A percentile compares a stretch with the other conserved stretches of the same genome.
phyloP scores from a whole-genome alignment of 2,113 vertebrate species.

The Symphodus melops region DNA sequence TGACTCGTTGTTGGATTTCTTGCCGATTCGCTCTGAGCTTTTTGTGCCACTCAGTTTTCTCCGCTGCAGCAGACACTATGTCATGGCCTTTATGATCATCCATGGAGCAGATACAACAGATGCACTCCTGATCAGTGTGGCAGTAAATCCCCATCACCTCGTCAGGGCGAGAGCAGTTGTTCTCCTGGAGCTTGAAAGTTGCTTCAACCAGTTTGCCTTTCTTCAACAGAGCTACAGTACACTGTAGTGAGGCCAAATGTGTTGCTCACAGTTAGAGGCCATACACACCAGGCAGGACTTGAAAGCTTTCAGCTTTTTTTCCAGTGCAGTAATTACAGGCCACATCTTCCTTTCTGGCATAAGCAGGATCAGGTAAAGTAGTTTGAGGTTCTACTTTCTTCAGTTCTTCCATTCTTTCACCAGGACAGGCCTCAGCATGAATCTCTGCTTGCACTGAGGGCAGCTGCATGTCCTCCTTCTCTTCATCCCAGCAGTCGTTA shows the following conservation, averaged over 20 bases:
- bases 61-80: conserved; percentile 11
- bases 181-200: not conserved
- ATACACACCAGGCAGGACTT: not conserved
- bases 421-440: not conserved
- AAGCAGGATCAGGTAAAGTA: not conserved
- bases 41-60: not conserved
- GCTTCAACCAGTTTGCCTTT: not conserved
- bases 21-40: not conserved
- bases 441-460: not conserved
- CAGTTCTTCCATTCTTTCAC: not conserved
- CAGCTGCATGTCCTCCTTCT: not conserved
- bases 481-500: not conserved
- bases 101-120: not conserved
- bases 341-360: not conserved
- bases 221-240: not conserved
- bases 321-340: not conserved
- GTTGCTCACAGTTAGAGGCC: not conserved
- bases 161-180: not conserved
- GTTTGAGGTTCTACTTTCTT: not conserved
- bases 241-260: not conserved
- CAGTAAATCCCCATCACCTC: not conserved
- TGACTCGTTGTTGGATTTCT: not conserved
- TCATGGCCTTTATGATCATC: conserved; percentile 17
- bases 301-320: not conserved
- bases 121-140: not conserved